Percentiles rank a stretch among this genome's conserved stretches.
Conservation (phyloP, 2,888 invertebrate genomes). For the Hirudinaria manillensis region DNA sequence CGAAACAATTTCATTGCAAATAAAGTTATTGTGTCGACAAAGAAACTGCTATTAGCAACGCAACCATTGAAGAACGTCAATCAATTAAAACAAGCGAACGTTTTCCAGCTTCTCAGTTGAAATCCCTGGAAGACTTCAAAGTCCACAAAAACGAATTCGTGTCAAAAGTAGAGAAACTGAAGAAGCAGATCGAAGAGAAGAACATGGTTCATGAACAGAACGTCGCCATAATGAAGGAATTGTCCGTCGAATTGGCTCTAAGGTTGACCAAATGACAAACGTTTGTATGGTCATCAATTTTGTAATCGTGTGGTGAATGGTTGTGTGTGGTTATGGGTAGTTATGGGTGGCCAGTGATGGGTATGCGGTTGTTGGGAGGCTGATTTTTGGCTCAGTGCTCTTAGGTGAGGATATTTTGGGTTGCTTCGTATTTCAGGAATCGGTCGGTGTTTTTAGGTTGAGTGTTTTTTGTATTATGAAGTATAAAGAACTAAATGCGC, state of each 20-base stretch:
- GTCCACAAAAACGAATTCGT: slow-evolving; percentile 14
- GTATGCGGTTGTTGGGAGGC: slow-evolving; percentile 7
- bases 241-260: not conserved
- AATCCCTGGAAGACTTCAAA: slow-evolving; percentile 24
- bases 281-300: not conserved
- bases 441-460: not conserved
- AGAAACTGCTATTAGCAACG: too few species aligned
- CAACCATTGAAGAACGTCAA: too few species aligned
- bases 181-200: slow-evolving; percentile 19
- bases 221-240: slow-evolving; percentile 6
- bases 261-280: not conserved
- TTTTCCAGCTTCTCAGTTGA: slow-evolving; percentile 8
- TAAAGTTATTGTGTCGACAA: too few species aligned
- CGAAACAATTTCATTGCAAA: too few species aligned
- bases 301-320: too few species aligned
- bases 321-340: not conserved
- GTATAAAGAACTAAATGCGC: not conserved
- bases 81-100: too few species aligned
- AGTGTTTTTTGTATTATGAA: slow-evolving; percentile 6
- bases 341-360: slow-evolving; percentile 3
- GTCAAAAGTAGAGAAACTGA: not conserved
- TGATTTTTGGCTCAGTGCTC: too few species aligned
- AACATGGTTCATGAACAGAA: slow-evolving; percentile 3
- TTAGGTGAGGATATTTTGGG: too few species aligned
- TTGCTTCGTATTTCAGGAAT: too few species aligned